Base-by-base conservation (phyloP, 2,888 invertebrate genomes). In the Zygogramma bicolorata region DNA sequence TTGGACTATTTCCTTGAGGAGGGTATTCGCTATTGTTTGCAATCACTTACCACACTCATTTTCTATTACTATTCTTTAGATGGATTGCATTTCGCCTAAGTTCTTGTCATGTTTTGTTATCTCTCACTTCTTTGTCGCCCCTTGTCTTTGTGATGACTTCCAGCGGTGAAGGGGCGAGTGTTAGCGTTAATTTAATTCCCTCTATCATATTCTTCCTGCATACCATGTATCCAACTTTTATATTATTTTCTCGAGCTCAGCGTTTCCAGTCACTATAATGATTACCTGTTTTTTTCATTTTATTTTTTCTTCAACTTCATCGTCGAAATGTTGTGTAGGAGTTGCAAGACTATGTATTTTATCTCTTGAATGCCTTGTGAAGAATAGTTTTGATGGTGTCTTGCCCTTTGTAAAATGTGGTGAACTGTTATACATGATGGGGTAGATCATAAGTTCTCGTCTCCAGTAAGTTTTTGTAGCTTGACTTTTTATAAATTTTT, bases 41-140 rank as follows among this genome's bases (percentile, higher is more conserved):
- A n/a, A n/a, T n/a, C n/a, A 34, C 34, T 34, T 34, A 8, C 34
- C n/a, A n/a, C 34, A 34, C 10, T 34, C 34, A 7, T 4, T 10
- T 34, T 71, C 65, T 1, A 71, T 31, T 29, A n/a, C n/a, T n/a
- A n/a, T 71, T 74, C 31, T 71, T 74, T 7, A 74, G 29, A 34
- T 74, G 74, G 3, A 74, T 49, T 10, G 71, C 57, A 67, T 74
- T 74, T 27, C 70, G 27, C 6, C 68, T 38, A 34, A 31, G 60
- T 29, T 59, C 58, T 40, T 68, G 31, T 6, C 71, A 70, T 20
- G 73, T 61, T 15, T 60, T 31, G 34, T 74, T 59, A 25, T 74
- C 40, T 60, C 62, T 65, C 20, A 73, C 49, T 10, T 31, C 4
- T 18, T n/a, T n/a, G n/a, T n/a, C n/a, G n/a, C n/a, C n/a, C n/a